Percentiles rank a stretch among this genome's conserved stretches.
These are phyloP conservation scores for Buphagus erythrorhynchus DNA, from an alignment of 2,797 vertebrate species.

Conservation along the genomic window DNA sequence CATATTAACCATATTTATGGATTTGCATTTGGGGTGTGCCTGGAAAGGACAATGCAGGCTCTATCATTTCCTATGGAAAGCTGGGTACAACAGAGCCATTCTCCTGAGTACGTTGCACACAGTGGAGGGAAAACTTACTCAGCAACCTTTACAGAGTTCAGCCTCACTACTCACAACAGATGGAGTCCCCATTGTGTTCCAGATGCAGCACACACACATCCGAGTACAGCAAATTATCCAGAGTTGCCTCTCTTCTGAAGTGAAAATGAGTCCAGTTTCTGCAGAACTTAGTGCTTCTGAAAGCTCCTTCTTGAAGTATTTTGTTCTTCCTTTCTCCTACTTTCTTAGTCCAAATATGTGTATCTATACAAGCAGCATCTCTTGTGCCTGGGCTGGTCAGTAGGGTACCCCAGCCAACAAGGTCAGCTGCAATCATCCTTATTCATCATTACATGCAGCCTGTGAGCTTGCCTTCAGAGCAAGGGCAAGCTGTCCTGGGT, in stretches of 20 bases:
- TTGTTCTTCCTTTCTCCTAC: background rate
- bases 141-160: no score
- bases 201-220: background rate
- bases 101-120: background rate
- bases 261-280: background rate
- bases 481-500: background rate
- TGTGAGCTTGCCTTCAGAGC: background rate
- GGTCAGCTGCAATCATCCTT: background rate
- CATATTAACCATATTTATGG: background rate
- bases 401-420: background rate
- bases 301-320: background rate
- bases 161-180: background rate
- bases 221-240: background rate
- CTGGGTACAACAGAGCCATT: conserved; percentile 36
- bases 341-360: background rate
- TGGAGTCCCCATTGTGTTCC: background rate
- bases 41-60: conserved; percentile 31
- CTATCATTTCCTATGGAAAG: conserved; percentile 2
- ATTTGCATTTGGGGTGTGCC: background rate
- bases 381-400: background rate
- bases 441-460: background rate
- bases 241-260: background rate
- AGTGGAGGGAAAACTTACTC: no score
- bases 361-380: background rate
- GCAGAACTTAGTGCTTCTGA: background rate